Percentiles rank a stretch among this genome's conserved stretches.
Evolutionary conservation across 2,888 invertebrate species (phyloP).

Genomic region (Dinocampus coccinellae): DNA sequence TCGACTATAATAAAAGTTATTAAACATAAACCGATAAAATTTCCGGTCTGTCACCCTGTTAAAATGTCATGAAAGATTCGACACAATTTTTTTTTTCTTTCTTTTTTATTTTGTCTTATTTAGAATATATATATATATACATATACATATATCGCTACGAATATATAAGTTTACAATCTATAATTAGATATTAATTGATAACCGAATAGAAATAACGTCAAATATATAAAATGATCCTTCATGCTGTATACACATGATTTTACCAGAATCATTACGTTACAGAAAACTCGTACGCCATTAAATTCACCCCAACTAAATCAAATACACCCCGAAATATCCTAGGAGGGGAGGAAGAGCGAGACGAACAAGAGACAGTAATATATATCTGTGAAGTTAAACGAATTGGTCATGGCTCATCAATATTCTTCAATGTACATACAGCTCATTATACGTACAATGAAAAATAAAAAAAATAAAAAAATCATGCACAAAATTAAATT

Average conservation of each 20-base stretch:
- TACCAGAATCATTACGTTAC: background rate
- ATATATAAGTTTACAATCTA: too few relatives aligned
- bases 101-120: too few relatives aligned
- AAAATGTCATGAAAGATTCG: background rate
- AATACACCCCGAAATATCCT: slow-evolving; percentile 23
- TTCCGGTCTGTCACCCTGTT: background rate
- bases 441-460: background rate
- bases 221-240: background rate
- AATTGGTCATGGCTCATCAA: background rate
- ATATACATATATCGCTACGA: too few relatives aligned
- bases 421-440: background rate
- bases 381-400: background rate
- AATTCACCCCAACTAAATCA: slow-evolving; percentile 47
- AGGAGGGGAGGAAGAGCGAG: background rate
- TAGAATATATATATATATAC: too few relatives aligned
- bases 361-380: background rate
- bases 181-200: background rate
- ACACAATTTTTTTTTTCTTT: too few relatives aligned
- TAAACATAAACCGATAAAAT: background rate
- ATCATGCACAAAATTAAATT: background rate
- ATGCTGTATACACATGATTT: background rate
- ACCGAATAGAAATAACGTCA: background rate
- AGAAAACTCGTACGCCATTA: slow-evolving; percentile 40
- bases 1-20: too few relatives aligned
- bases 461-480: background rate